phyloP scores from a whole-genome alignment of 2,888 invertebrate genomes.

The Altica lythri region DNA sequence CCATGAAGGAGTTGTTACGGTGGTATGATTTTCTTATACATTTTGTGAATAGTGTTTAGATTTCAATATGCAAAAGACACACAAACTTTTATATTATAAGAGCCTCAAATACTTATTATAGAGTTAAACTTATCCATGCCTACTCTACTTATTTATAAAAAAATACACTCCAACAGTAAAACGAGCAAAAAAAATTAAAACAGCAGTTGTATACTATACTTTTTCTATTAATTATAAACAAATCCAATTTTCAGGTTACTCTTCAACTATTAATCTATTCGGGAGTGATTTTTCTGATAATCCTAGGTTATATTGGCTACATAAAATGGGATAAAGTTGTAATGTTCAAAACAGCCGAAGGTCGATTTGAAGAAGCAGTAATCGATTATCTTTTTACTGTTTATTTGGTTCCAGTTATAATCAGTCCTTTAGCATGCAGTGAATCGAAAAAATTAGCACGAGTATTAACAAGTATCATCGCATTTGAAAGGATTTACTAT shows the following conservation, averaged over 20 bases:
- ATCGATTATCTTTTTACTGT: slow-evolving; percentile 77
- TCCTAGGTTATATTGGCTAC: slow-evolving; percentile 60
- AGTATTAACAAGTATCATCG: slow-evolving; percentile 66
- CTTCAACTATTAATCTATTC: slow-evolving; percentile 67
- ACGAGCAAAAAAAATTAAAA: no score
- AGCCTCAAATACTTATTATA: no score
- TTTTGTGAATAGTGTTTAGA: no score
- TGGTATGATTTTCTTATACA: no score
- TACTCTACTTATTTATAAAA: no score
- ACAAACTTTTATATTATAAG: no score
- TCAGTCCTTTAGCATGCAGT: slow-evolving; percentile 67
- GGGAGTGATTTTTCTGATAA: slow-evolving; percentile 56
- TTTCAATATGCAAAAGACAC: no score
- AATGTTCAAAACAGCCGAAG: slow-evolving; percentile 65
- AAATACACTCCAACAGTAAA: no score
- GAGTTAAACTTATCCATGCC: no score
- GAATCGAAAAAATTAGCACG: slow-evolving; percentile 13
- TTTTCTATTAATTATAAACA: no score
- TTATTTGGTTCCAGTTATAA: slow-evolving; percentile 68
- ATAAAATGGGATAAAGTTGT: slow-evolving; percentile 67
- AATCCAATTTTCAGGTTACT: slow-evolving; percentile 55
- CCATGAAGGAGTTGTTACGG: no score
- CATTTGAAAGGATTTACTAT: slow-evolving; percentile 70
- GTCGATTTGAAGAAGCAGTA: slow-evolving; percentile 75
- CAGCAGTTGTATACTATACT: no score